phyloP scores from a whole-genome alignment of 2,113 vertebrate genomes.

The Pholis gunnellus region DNA sequence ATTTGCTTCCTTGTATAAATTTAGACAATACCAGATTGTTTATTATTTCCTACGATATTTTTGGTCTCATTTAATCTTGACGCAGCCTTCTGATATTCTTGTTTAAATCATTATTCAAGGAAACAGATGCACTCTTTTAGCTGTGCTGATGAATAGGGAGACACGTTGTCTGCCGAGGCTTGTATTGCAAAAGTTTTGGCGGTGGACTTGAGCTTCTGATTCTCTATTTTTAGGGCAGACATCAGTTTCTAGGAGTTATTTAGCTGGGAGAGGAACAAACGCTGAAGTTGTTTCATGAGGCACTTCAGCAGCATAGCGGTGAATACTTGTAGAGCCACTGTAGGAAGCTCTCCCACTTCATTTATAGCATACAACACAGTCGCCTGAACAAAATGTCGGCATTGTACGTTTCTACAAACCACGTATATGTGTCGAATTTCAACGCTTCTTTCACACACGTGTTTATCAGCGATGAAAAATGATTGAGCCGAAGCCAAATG shows the following conservation, averaged over 20 bases:
- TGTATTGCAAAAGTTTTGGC: not conserved
- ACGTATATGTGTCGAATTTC: not conserved
- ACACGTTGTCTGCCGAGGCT: not conserved
- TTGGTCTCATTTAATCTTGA: slow-evolving; percentile 3
- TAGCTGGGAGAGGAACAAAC: not conserved
- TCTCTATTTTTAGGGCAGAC: not conserved
- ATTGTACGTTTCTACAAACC: not conserved
- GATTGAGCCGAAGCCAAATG: slow-evolving; percentile 2
- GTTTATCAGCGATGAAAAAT: not conserved
- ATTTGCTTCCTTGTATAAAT: slow-evolving; percentile 28
- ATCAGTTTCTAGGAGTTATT: slow-evolving; percentile 4
- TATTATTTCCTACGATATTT: slow-evolving; percentile 13
- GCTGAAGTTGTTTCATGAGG: not conserved
- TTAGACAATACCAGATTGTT: slow-evolving; percentile 1
- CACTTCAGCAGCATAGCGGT: not conserved
- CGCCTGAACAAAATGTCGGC: not conserved
- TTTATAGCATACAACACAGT: not conserved
- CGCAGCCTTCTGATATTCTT: slow-evolving; percentile 5
- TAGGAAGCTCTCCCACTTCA: not conserved
- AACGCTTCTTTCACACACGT: not conserved
- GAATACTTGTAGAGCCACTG: not conserved
- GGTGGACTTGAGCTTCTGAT: not conserved
- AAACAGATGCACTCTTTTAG: not conserved
- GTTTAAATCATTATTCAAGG: slow-evolving; percentile 15
- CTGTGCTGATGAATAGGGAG: not conserved